Percentiles rank a stretch among this genome's conserved stretches.
phyloP scores from a whole-genome alignment of 2,797 vertebrate genomes.

The Muscicapa comitata region DNA sequence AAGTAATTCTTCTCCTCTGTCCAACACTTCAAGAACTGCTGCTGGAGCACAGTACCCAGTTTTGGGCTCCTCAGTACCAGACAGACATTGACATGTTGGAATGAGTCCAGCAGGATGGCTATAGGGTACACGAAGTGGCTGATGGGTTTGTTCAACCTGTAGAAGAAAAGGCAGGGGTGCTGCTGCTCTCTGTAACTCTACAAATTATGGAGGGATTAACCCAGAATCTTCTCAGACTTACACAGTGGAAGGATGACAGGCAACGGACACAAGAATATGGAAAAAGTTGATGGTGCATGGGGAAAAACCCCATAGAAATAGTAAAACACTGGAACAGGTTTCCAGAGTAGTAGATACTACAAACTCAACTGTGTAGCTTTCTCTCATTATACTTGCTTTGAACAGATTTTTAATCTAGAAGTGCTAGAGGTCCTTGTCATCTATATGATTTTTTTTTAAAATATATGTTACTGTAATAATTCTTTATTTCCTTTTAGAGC shows the following conservation, averaged over 20 bases:
- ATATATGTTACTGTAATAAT: not conserved
- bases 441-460: not conserved
- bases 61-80: not conserved
- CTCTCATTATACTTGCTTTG: not conserved
- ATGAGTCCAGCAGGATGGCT: not conserved
- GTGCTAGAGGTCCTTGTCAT: not conserved
- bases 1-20: not conserved
- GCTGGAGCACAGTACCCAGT: not conserved
- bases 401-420: not conserved
- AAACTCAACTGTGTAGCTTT: not conserved
- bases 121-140: not conserved
- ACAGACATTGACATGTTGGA: not conserved
- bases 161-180: not conserved
- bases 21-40: not conserved
- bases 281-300: not conserved
- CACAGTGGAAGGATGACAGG: not conserved
- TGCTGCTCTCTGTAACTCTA: not conserved
- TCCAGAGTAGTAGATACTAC: not conserved
- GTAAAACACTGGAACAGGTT: not conserved
- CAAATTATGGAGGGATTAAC: not conserved
- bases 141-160: not conserved
- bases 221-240: not conserved
- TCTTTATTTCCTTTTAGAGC: not conserved
- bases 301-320: fast-evolving
- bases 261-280: not conserved